Conservation (phyloP, 30 jellyfish, hydroid and myxozoan species). For the Haliclystus octoradiatus region DNA sequence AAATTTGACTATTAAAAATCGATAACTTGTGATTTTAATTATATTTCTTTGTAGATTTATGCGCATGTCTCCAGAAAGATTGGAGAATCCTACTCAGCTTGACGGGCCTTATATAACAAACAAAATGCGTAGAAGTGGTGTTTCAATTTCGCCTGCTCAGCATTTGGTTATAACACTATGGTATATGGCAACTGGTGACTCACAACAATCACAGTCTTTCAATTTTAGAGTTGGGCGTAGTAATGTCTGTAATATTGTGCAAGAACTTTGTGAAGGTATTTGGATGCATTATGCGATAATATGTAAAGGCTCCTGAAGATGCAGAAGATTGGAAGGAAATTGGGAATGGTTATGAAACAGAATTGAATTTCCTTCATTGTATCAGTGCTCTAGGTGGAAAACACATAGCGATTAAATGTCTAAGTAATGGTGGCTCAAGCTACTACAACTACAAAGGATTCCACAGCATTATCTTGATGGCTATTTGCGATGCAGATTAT, state of each 20-base stretch:
- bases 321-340: slow-evolving; percentile 37
- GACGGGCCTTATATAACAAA: slow-evolving; percentile 14
- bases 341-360: slow-evolving; percentile 5
- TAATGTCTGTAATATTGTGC: slow-evolving; percentile 11
- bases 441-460: too few species aligned
- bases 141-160: slow-evolving; percentile 17
- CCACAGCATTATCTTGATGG: too few species aligned
- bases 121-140: slow-evolving; percentile 17
- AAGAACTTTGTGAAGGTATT: too few species aligned
- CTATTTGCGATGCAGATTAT: slow-evolving; percentile 65
- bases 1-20: too few species aligned
- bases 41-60: slow-evolving; percentile 5
- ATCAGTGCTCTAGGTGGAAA: too few species aligned
- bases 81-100: slow-evolving; percentile 4
- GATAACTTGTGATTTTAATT: too few species aligned
- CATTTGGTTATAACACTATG: slow-evolving; percentile 12
- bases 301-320: slow-evolving; percentile 14
- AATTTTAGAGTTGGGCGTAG: slow-evolving; percentile 9
- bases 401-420: slow-evolving; percentile 49
- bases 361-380: slow-evolving; percentile 51
- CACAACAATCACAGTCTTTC: slow-evolving; percentile 26
- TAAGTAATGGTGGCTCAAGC: slow-evolving; percentile 21
- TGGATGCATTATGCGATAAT: not conserved
- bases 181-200: slow-evolving; percentile 34
- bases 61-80: slow-evolving; percentile 20